phyloP scores from a whole-genome alignment of 2,888 invertebrate genomes.

The Leptopilina syphax region DNA sequence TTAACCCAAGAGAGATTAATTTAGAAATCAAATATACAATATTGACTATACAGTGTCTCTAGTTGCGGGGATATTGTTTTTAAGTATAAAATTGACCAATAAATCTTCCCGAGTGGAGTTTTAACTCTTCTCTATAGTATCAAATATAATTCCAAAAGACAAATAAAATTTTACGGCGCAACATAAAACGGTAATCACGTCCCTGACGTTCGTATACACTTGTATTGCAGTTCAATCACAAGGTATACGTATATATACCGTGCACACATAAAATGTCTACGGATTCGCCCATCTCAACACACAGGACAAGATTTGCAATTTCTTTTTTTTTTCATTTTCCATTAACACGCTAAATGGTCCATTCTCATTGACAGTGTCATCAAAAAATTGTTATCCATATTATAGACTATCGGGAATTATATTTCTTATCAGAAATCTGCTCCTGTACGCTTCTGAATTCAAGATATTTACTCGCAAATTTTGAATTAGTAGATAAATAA shows the following conservation, averaged over 20 bases:
- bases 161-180: constrained; percentile 2
- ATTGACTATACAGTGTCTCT: neutral
- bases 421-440: too few species aligned
- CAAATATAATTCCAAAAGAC: constrained; percentile 14
- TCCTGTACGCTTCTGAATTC: too few species aligned
- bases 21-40: neutral
- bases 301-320: neutral
- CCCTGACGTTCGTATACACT: constrained; percentile 5
- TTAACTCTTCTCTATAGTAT: constrained; percentile 3
- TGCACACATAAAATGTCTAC: neutral
- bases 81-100: neutral
- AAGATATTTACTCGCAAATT: too few species aligned
- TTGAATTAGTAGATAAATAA: too few species aligned
- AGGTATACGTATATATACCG: neutral
- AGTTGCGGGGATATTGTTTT: neutral
- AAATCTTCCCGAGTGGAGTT: constrained; percentile 1
- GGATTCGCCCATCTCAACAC: neutral
- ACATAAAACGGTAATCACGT: constrained; percentile 8
- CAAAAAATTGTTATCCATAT: too few species aligned
- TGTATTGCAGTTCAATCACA: constrained; percentile 11
- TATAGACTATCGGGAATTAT: too few species aligned
- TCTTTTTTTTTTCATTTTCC: neutral
- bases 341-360: neutral
- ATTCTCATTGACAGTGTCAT: too few species aligned
- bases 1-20: neutral